Percentiles rank a stretch among this genome's conserved stretches.
These are phyloP conservation scores for Papio anubis DNA, from an alignment of 2,113 vertebrate species.

Conservation along the genomic window DNA sequence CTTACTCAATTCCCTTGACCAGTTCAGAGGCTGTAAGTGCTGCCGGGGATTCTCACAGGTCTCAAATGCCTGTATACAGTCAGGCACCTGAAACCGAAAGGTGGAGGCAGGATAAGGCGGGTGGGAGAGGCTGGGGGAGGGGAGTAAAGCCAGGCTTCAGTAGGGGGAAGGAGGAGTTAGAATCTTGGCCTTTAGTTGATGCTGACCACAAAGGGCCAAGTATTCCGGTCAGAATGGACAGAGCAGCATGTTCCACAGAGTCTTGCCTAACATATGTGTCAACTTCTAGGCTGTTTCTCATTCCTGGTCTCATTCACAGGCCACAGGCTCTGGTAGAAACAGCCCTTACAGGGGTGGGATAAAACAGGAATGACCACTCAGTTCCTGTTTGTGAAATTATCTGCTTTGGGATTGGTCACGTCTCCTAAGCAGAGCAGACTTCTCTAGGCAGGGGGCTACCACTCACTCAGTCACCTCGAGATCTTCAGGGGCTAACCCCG, in stretches of 20 bases:
- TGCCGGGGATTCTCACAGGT: conserved; percentile 42
- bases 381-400: not conserved
- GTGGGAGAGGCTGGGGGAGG: not conserved
- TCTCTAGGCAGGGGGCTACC: not conserved
- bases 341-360: not conserved
- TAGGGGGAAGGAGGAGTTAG: not conserved
- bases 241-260: not conserved
- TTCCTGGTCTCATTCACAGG: not conserved
- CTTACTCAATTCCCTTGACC: not conserved
- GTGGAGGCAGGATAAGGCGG: not conserved
- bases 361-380: not conserved
- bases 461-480: not conserved
- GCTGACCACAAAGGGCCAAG: not conserved
- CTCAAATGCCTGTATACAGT: conserved; percentile 13
- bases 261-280: not conserved
- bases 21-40: not conserved
- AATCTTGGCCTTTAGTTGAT: not conserved
- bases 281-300: not conserved
- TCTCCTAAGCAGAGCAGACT: not conserved
- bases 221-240: not conserved
- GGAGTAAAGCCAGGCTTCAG: not conserved
- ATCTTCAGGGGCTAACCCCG: not conserved
- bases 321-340: not conserved
- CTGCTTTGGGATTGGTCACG: not conserved
- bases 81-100: not conserved